Evolutionary conservation across 1,140 invertebrate species (phyloP).

Genomic region (Onthophagus taurus): DNA sequence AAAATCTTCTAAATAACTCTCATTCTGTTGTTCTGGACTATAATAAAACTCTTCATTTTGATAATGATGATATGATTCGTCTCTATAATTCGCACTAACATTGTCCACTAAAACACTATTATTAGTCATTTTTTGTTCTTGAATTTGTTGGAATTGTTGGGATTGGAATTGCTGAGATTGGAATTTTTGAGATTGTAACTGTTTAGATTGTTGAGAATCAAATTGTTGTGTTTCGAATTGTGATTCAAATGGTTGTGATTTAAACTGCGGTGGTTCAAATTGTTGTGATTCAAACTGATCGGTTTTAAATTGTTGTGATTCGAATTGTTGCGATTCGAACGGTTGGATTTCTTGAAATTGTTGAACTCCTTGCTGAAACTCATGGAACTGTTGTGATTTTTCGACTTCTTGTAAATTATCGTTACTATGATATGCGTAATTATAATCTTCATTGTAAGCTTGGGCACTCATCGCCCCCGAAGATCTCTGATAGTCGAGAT

Average conservation of each 20-base stretch:
- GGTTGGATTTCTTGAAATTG: background rate
- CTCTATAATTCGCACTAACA: background rate
- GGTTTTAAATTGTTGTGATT: slow-evolving; percentile 11
- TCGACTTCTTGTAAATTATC: slow-evolving; percentile 32
- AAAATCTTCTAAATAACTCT: background rate
- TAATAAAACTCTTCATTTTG: slow-evolving; percentile 18
- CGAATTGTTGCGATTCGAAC: slow-evolving; percentile 12
- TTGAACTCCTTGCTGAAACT: background rate
- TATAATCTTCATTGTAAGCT: slow-evolving; percentile 56
- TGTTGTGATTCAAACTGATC: slow-evolving; percentile 15
- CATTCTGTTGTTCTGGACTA: slow-evolving; percentile 16
- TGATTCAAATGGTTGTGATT: too few relatives aligned
- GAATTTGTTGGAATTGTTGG: background rate
- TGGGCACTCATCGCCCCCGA: slow-evolving; percentile 41
- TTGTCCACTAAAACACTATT: too few relatives aligned
- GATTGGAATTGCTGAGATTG: slow-evolving; percentile 11
- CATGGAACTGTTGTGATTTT: background rate
- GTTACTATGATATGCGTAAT: slow-evolving; percentile 55
- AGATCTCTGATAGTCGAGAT: slow-evolving; percentile 26
- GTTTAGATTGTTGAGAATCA: too few relatives aligned
- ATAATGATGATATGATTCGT: slow-evolving; percentile 4
- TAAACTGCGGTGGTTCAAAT: slow-evolving; percentile 12
- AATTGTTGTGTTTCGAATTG: slow-evolving; percentile 13
- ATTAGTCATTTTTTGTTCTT: too few relatives aligned
- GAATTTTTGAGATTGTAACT: slow-evolving; percentile 16